Evolutionary conservation across 2,888 invertebrate genomes (phyloP).

Genomic region (Athalia circularis): DNA sequence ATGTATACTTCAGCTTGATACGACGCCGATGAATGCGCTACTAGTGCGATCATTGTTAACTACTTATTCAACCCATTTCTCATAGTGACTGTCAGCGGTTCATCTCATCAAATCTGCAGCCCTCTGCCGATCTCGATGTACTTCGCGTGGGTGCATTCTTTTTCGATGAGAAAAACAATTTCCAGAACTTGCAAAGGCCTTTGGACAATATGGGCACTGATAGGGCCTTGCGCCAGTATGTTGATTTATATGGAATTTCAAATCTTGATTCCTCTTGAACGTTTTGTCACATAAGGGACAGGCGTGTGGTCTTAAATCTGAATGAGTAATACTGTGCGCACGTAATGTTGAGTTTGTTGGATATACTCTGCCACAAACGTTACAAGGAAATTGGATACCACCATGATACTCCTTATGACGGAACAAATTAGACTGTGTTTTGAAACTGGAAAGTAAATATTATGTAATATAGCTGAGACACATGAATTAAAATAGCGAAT

Average conservation of each 20-base stretch:
- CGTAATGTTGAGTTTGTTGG: constrained; percentile 81
- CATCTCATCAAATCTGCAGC: constrained; percentile 78
- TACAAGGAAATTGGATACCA: constrained; percentile 78
- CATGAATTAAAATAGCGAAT: constrained; percentile 30
- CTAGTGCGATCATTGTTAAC: background rate
- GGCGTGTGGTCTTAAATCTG: constrained; percentile 81
- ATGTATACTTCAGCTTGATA: constrained; percentile 11
- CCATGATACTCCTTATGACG: constrained; percentile 80
- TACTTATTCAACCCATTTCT: constrained; percentile 55
- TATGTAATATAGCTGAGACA: background rate
- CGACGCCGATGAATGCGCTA: background rate
- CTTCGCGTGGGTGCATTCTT: constrained; percentile 82
- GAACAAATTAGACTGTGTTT: constrained; percentile 79
- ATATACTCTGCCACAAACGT: constrained; percentile 83
- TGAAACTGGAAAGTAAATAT: constrained; percentile 76
- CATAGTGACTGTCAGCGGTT: constrained; percentile 60
- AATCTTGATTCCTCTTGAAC: constrained; percentile 84
- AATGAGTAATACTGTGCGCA: constrained; percentile 83
- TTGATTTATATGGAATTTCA: constrained; percentile 86
- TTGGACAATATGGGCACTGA: constrained; percentile 84
- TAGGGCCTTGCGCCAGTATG: constrained; percentile 85
- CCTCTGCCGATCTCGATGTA: constrained; percentile 76
- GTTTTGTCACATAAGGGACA: constrained; percentile 83
- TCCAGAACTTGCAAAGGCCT: constrained; percentile 83
- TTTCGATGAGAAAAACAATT: constrained; percentile 85